phyloP scores from a whole-genome alignment of 2,888 invertebrate genomes.

The Willowsia nigromaculata region DNA sequence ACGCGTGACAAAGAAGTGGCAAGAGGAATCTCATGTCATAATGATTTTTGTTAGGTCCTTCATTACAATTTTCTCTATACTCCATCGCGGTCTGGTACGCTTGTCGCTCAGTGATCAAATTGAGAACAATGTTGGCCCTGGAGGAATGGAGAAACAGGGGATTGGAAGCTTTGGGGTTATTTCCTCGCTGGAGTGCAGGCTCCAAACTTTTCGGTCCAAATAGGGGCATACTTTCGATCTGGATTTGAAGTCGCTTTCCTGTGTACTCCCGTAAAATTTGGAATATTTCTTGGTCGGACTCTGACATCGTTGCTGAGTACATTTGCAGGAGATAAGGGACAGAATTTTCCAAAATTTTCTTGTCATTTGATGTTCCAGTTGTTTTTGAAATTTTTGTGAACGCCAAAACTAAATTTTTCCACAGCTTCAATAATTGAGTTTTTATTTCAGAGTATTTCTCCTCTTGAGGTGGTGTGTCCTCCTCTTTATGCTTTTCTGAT shows the following conservation, averaged over 20 bases:
- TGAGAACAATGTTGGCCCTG: slow-evolving; percentile 72
- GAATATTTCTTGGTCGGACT: slow-evolving; percentile 69
- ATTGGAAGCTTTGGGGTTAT: slow-evolving; percentile 65
- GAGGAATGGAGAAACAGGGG: slow-evolving; percentile 77
- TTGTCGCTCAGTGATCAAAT: slow-evolving; percentile 64
- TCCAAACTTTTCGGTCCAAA: slow-evolving; percentile 77
- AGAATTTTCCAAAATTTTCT: slow-evolving; percentile 71
- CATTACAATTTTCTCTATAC: slow-evolving; percentile 61
- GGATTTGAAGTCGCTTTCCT: slow-evolving; percentile 57
- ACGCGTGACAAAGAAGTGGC: slow-evolving; percentile 73
- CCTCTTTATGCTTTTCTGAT: background rate
- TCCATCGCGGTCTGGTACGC: slow-evolving; percentile 76
- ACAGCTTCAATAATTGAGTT: slow-evolving; percentile 63
- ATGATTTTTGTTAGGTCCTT: slow-evolving; percentile 28
- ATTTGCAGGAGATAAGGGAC: slow-evolving; percentile 71
- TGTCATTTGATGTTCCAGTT: slow-evolving; percentile 62
- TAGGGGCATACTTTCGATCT: slow-evolving; percentile 71
- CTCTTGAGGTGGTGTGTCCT: background rate
- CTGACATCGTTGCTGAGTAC: slow-evolving; percentile 68
- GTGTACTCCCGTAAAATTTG: slow-evolving; percentile 66
- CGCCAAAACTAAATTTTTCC: slow-evolving; percentile 47
- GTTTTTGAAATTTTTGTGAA: slow-evolving; percentile 63
- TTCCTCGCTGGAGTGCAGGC: slow-evolving; percentile 39
- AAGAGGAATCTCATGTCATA: slow-evolving; percentile 77
- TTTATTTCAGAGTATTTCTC: slow-evolving; percentile 62